phyloP scores from a whole-genome alignment of 30 jellyfish, hydroid and myxozoan genomes.

The Chrysaora quinquecirrha region DNA sequence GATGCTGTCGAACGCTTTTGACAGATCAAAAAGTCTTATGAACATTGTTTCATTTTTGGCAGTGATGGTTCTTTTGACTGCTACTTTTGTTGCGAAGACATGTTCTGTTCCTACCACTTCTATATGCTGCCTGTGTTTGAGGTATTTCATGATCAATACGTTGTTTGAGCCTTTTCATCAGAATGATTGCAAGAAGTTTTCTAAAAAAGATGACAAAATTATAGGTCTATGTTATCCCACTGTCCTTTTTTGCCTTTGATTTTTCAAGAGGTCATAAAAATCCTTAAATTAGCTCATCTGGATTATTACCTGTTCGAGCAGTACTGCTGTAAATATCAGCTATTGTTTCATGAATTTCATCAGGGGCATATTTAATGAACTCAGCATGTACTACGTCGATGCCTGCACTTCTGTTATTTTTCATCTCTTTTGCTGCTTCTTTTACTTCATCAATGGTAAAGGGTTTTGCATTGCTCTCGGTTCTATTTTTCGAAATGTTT shows the following conservation, averaged over 20 bases:
- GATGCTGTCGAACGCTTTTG: conserved; percentile 4
- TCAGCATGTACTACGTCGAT: conserved; percentile 2
- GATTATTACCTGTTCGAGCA: conserved; percentile 9
- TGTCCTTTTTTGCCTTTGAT: neutral
- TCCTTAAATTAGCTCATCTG: neutral
- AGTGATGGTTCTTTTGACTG: conserved; percentile 2
- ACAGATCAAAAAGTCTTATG: neutral
- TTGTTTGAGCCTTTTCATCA: neutral
- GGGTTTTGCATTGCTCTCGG: too few species aligned
- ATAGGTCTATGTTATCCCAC: neutral
- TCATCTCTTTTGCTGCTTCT: conserved; percentile 5
- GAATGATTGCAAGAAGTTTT: neutral
- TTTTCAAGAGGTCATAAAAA: neutral
- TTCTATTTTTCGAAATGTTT: too few species aligned
- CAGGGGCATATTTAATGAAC: neutral
- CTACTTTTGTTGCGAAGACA: neutral
- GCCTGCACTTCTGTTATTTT: conserved; percentile 8
- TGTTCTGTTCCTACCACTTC: conserved; percentile 17
- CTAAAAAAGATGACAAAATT: neutral
- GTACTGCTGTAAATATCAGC: neutral
- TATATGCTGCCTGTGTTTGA: conserved; percentile 11
- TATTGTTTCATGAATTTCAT: neutral
- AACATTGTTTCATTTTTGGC: neutral
- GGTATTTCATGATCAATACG: neutral
- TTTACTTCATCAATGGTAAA: neutral